phyloP scores from a whole-genome alignment of 1,140 invertebrate species.

The Scaptomyza graminum region DNA sequence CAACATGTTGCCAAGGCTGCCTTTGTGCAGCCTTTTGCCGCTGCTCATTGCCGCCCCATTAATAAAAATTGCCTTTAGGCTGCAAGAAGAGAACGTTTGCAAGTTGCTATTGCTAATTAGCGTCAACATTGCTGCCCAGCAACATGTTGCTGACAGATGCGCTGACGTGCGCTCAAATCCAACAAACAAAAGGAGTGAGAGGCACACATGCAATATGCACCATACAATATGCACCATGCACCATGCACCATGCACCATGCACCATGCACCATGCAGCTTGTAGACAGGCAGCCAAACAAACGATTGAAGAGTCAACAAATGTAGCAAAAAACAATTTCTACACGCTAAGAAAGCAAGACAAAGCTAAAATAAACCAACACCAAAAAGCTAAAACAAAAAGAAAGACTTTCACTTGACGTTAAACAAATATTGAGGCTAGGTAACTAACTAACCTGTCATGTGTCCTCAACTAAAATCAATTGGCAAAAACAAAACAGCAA shows the following conservation, averaged over 20 bases:
- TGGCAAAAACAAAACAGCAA: constrained; percentile 47
- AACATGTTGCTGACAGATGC: constrained; percentile 74
- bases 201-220: not conserved
- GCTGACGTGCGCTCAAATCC: constrained; percentile 45
- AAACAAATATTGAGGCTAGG: constrained; percentile 63
- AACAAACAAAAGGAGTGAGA: too few relatives aligned
- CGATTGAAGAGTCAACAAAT: constrained; percentile 24
- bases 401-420: constrained; percentile 71
- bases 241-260: not conserved
- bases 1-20: too few relatives aligned
- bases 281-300: constrained; percentile 13
- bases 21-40: constrained; percentile 70
- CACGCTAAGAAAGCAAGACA: too few relatives aligned
- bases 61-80: constrained; percentile 33
- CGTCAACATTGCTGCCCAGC: constrained; percentile 67
- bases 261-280: not conserved
- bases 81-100: constrained; percentile 4
- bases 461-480: constrained; percentile 73
- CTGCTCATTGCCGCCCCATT: constrained; percentile 54
- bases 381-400: constrained; percentile 21
- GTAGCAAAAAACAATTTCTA: too few relatives aligned
- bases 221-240: not conserved
- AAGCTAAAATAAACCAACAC: constrained; percentile 13
- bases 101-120: constrained; percentile 66
- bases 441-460: constrained; percentile 56